Evolutionary conservation across 2,113 vertebrate genomes (phyloP), one percentile per base, ranked within the genome.

Genomic region (Dipodomys stephensi): DNA sequence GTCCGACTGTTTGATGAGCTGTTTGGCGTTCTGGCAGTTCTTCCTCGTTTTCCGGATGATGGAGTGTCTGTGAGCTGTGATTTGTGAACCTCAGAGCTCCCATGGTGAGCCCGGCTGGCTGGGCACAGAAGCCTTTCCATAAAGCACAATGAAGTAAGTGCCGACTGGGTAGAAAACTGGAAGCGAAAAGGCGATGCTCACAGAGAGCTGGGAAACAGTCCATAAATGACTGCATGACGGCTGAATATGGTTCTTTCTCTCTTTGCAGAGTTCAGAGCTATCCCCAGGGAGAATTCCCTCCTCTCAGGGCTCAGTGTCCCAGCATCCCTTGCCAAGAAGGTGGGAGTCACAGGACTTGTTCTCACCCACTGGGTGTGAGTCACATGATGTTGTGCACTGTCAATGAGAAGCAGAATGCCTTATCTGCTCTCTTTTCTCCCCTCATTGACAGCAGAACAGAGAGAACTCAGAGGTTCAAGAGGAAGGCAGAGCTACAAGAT

Each of bases 31-130:
- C 77, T 97, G 89, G 88, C 95, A 97, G 94, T 57, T 69, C 93
- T 96, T 94, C 97, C 93, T 97, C 96, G 93, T 93, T 96, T 97
- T 97, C 94, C 96, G 94, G 92, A 88, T 97, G 96, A 98, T 87
- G 89, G 97, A 97, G 87, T 80, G 90, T 92, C 92, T 97, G 94
- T 97, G 91, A 87, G 76, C 86, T 96, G 87, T 80, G 95, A 96
- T 97, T 97, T 96, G 97, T 97, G 97, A 95, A 97, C 67, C 93
- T 67, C 60, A 28, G 74, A 9, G 57, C 53, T 81, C 87, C 90
- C 79, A 28, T 3, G 30, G 87, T 1, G 32, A 96, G 62, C 78
- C 32, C 65, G 76, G 71, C 90, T 93, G 86, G 35, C 91, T 74
- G 72, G 82, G 83, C 49, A 30, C 19, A 8, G 28, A 83, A 83